These are phyloP conservation scores for Trichogramma evanescens DNA, from an alignment of 2,888 invertebrate genomes.

Conservation along the genomic window DNA sequence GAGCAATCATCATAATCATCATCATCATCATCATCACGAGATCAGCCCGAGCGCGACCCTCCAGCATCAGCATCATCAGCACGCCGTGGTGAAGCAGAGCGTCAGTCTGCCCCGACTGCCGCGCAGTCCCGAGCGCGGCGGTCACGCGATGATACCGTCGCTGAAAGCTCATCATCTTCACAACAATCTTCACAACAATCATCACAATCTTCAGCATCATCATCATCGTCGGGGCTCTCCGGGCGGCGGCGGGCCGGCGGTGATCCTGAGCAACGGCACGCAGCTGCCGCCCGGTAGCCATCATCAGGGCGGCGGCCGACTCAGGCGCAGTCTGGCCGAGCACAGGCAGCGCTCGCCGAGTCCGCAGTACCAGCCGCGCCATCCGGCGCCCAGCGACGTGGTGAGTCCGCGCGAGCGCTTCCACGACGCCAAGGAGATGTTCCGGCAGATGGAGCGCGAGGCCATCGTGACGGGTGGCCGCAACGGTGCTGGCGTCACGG, in stretches of 20 bases:
- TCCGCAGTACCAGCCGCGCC: slow-evolving; percentile 46
- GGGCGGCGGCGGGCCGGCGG: no score
- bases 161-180: slow-evolving; percentile 33
- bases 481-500: slow-evolving; percentile 19
- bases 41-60: slow-evolving; percentile 8
- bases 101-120: slow-evolving; percentile 39
- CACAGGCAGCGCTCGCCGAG: slow-evolving; percentile 46
- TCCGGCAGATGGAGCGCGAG: slow-evolving; percentile 69
- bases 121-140: slow-evolving; percentile 39
- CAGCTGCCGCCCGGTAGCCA: no score
- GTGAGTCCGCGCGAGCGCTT: slow-evolving; percentile 66
- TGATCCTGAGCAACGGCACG: no score
- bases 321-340: slow-evolving; percentile 50
- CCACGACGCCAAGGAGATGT: slow-evolving; percentile 81
- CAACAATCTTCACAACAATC: slow-evolving; percentile 30
- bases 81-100: slow-evolving; percentile 8
- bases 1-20: not conserved
- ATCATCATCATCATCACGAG: no score
- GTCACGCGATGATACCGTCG: slow-evolving; percentile 22
- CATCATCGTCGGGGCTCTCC: not conserved
- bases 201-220: slow-evolving; percentile 16
- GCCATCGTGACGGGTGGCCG: slow-evolving; percentile 34
- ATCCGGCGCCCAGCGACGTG: slow-evolving; percentile 43
- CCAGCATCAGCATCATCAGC: slow-evolving; percentile 23
- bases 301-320: slow-evolving; percentile 31